Base-by-base conservation (phyloP, 92 coral and sea anemone genomes). In the Siderastrea radians region DNA sequence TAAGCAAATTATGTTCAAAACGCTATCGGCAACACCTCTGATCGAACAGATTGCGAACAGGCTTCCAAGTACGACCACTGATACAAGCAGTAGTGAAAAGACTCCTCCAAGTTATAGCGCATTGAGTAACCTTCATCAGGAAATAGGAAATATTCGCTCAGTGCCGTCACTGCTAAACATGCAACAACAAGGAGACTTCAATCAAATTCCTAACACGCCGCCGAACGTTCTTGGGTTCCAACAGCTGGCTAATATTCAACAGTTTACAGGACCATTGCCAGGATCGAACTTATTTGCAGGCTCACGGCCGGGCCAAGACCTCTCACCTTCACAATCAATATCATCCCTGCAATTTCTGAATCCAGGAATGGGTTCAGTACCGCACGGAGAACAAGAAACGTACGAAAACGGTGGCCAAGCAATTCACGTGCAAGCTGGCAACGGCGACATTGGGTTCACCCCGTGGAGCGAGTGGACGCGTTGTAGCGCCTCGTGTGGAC, bases 391-490 rank as follows among this genome's bases (percentile, higher is more conserved):
- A 8, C 75, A 68, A 44, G 67, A 81, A 57, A 67, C 67, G 2
- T 81, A 81, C 76, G 85, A 81, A 51, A 81, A 81, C 52, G 85
- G 85, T 6, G 85, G 85, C 6, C 52, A 68, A 45, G 44, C 43
- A 16, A 67, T 81, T 81, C 87, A 74, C 50, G 10, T 83, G 48
- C 69, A 61, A 57, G 87, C 49, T 43, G 53, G 60, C n/a, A 78
- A 74, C 38, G 54, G 62, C 5, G 88, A 85, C 48, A 78, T 86
- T 17, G 91, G 80, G 76, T 86, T 89, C 75, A 80, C 84, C 43
- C 83, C 92, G 1, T 94, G 98, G 98, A 86, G 91, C 7, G 78
- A 50, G 19, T 95, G 98, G 98, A 65, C 93, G 15, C 44, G 5
- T 17, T 95, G 98, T 51, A 93, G 90, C 72, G 69, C 69, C 12